A percentile compares a stretch with the other conserved stretches of the same genome.
These are phyloP conservation scores for Calliopum simillimum DNA, from an alignment of 2,888 invertebrate genomes.

Conservation along the genomic window DNA sequence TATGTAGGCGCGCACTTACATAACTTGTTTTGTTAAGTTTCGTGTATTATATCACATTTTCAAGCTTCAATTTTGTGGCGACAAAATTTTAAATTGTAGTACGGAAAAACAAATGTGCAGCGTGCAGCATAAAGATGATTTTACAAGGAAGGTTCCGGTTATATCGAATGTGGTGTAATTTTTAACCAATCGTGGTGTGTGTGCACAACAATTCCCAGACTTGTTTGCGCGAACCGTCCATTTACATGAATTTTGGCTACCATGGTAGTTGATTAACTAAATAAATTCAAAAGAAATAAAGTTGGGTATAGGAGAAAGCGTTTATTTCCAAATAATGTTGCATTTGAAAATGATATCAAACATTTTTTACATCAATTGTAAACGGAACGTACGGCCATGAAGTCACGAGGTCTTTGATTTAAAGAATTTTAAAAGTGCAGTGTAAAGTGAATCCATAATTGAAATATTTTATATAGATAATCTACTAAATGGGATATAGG, in stretches of 20 bases:
- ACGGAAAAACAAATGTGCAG: not conserved
- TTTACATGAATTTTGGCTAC: too few species aligned
- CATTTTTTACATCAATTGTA: slow-evolving; percentile 20
- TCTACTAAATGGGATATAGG: too few species aligned
- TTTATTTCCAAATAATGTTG: not conserved
- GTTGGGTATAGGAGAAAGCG: too few species aligned
- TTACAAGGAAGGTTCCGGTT: not conserved
- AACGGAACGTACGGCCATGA: slow-evolving; percentile 10
- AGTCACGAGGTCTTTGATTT: slow-evolving; percentile 6
- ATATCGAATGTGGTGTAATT: not conserved
- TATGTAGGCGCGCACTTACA: too few species aligned
- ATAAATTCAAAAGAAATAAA: too few species aligned
- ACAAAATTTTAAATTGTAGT: not conserved
- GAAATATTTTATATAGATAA: too few species aligned
- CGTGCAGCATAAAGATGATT: not conserved
- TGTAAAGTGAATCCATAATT: too few species aligned
- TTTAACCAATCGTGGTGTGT: not conserved
- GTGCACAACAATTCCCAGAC: too few species aligned
- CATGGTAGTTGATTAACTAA: too few species aligned
- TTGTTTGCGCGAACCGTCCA: too few species aligned
- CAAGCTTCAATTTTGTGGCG: not conserved
- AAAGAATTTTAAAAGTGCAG: too few species aligned
- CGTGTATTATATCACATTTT: not conserved
- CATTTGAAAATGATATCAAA: slow-evolving; percentile 15
- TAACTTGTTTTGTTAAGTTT: too few species aligned